Conservation (phyloP, 2,113 vertebrate species). For the Gasterosteus aculeatus region DNA sequence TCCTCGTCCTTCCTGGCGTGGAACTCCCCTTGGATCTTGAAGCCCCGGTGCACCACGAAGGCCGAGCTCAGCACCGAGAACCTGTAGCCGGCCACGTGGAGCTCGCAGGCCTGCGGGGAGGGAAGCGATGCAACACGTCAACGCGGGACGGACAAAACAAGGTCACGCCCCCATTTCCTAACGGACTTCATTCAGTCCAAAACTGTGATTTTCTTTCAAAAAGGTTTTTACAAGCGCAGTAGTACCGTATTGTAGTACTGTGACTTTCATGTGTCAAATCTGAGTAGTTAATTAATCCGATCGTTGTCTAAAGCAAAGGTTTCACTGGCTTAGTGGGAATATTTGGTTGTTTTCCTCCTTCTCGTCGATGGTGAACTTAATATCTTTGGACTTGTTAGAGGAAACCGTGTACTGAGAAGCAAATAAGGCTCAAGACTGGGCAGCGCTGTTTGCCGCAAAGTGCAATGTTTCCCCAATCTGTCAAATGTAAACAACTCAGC, state of each 20-base stretch:
- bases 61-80: conserved; percentile 90
- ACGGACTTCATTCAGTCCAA: not conserved
- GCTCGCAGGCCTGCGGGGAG: conserved; percentile 85
- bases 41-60: conserved; percentile 90
- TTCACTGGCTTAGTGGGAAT: not conserved
- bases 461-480: not conserved
- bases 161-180: not conserved
- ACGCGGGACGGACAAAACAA: not conserved
- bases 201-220: not conserved
- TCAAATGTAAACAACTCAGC: not conserved
- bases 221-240: not conserved
- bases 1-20: conserved; percentile 90
- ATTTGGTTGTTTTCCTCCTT: not conserved
- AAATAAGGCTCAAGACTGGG: too few relatives aligned
- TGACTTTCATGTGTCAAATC: not conserved
- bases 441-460: too few relatives aligned
- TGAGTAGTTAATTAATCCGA: not conserved
- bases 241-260: not conserved
- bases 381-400: not conserved
- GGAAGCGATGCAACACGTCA: not conserved
- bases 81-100: conserved; percentile 87
- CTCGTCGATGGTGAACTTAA: not conserved
- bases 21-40: conserved; percentile 90
- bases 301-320: not conserved
- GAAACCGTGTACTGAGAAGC: too few relatives aligned